Conservation (phyloP, 2,888 invertebrate genomes). For the Oscheius sp. region DNA sequence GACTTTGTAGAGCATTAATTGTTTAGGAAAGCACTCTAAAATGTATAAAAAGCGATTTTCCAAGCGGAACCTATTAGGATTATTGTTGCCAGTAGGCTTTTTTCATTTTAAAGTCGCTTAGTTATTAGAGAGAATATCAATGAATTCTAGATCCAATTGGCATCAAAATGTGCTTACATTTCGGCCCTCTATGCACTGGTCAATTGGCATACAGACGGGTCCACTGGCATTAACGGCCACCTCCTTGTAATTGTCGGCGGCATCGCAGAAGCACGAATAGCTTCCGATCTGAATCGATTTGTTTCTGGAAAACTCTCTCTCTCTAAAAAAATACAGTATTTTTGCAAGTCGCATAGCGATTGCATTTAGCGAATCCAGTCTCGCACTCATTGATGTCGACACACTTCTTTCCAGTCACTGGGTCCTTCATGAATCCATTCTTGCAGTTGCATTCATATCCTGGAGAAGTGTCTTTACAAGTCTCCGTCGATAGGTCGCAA, state of each 20-base stretch:
- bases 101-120: too few relatives aligned
- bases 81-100: too few relatives aligned
- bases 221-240: not conserved
- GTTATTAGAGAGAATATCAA: too few relatives aligned
- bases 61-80: too few relatives aligned
- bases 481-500: not conserved
- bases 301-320: not conserved
- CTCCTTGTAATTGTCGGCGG: not conserved
- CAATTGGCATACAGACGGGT: not conserved
- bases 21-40: too few relatives aligned
- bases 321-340: constrained; percentile 8
- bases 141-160: not conserved
- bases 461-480: not conserved
- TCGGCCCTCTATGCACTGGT: constrained; percentile 10
- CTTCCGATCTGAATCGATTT: not conserved
- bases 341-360: not conserved
- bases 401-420: not conserved
- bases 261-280: constrained; percentile 8
- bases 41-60: too few relatives aligned
- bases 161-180: constrained; percentile 5
- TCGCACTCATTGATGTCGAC: constrained; percentile 51
- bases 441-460: constrained; percentile 12
- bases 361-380: constrained; percentile 7
- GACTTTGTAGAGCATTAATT: too few relatives aligned
- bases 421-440: not conserved